Evolutionary conservation across 2,888 invertebrate genomes (phyloP).

Genomic region (Eristalis arbustorum): DNA sequence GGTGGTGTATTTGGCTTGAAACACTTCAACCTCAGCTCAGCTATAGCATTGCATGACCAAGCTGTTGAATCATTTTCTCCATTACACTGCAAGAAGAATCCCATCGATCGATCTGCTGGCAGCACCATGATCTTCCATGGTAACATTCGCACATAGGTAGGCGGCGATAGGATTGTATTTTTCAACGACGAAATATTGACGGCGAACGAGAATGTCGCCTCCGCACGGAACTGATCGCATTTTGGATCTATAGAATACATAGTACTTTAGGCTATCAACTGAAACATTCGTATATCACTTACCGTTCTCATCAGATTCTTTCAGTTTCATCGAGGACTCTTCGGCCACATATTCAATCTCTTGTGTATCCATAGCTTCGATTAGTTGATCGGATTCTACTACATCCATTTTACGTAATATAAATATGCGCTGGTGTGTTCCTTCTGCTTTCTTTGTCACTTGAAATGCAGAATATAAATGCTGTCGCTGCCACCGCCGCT

Average conservation of each 20-base stretch:
- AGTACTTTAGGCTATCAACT: neutral
- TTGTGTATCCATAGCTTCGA: conserved; percentile 80
- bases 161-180: conserved; percentile 91
- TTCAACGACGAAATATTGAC: conserved; percentile 95
- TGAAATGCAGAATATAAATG: conserved; percentile 61
- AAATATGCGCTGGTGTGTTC: conserved; percentile 58
- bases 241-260: conserved; percentile 73
- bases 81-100: conserved; percentile 96
- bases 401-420: conserved; percentile 73
- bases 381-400: conserved; percentile 79
- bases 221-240: conserved; percentile 81
- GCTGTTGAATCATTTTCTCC: conserved; percentile 97
- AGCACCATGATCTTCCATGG: conserved; percentile 99
- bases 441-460: conserved; percentile 61
- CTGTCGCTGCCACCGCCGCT: conserved; percentile 30
- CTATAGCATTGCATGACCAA: conserved; percentile 98
- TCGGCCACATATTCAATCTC: conserved; percentile 77
- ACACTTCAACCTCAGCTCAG: conserved; percentile 93
- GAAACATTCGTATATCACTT: conserved; percentile 3
- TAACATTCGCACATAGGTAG: conserved; percentile 96
- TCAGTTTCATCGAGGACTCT: conserved; percentile 46
- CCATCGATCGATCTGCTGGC: conserved; percentile 85
- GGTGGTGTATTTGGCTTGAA: conserved; percentile 94
- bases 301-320: conserved; percentile 59
- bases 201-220: conserved; percentile 94